Conservation (phyloP, 2,888 invertebrate species). For the Thysanoteuthis rhombus region DNA sequence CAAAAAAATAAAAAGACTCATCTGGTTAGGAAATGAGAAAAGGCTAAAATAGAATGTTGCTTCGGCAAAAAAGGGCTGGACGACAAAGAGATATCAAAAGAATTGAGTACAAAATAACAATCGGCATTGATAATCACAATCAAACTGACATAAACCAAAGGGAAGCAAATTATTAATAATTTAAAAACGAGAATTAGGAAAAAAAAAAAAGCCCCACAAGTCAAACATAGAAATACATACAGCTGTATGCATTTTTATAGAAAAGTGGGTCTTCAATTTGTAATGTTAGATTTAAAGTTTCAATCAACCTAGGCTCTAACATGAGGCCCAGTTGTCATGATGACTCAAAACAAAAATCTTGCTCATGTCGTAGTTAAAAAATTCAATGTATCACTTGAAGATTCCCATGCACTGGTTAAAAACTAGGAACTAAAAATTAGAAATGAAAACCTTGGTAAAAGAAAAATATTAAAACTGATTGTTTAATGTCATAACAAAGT, state of each 20-base stretch:
- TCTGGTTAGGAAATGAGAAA: neutral
- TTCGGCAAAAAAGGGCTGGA: neutral
- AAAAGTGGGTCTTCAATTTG: neutral
- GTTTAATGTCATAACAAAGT: too few species aligned
- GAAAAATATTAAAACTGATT: too few species aligned
- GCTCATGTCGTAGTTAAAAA: too few species aligned
- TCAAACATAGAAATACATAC: neutral
- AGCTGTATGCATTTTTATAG: neutral
- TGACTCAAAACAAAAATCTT: too few species aligned
- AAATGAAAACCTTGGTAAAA: too few species aligned
- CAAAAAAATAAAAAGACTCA: neutral
- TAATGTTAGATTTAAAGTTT: neutral
- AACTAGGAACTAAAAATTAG: too few species aligned
- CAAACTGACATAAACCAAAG: neutral
- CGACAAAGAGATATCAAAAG: neutral
- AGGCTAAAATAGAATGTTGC: neutral
- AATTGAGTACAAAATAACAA: neutral
- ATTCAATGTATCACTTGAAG: neutral
- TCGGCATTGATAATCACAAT: neutral
- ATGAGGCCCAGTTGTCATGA: neutral
- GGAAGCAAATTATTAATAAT: neutral
- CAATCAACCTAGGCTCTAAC: neutral
- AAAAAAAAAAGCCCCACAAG: neutral
- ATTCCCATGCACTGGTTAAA: neutral
- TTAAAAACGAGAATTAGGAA: neutral